Base-by-base conservation (phyloP, 1,140 invertebrate species). In the Medauroidea extradentata region DNA sequence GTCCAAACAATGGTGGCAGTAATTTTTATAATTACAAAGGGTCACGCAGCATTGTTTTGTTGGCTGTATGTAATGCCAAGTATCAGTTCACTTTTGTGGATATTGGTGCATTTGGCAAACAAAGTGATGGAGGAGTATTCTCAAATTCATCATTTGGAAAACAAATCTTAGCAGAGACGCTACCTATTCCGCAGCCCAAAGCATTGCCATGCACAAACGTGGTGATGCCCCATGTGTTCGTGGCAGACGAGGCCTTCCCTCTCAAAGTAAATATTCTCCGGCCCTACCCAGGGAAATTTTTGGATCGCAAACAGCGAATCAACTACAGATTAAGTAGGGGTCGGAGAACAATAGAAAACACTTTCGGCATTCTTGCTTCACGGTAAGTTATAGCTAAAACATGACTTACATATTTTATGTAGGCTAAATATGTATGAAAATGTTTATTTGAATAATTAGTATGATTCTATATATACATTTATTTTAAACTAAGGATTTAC, bases 1-100 rank as follows among this genome's bases (percentile, higher is more conserved):
- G n/a, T n/a, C n/a, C n/a, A n/a, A n/a, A n/a, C n/a, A n/a, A n/a
- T n/a, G n/a, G n/a, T n/a, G n/a, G n/a, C n/a, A n/a, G n/a, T n/a
- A n/a, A n/a, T n/a, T n/a, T n/a, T n/a, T n/a, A n/a, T n/a, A n/a
- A 78, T 59, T 75, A 77, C 51, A 80, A 79, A 65, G 49, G 63
- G 7, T 65, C 52, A 48, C 75, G 69, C 50, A 73, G 70, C 39
- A 68, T 78, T 24, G 71, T 78, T 24, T 58, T 80, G 43, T 57
- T 78, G 38, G 77, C 71, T 13, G 38, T 77, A 38, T 73, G 72
- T 16, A 72, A 78, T 65, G 68, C 68, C 39, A 54, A 77, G 43
- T 79, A 72, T 57, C 63, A 67, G 52, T 78, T 79, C 65, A 57
- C 68, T 11, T 63, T 67, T 59, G 66, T 77, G 41, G 71, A 78